Conservation (phyloP, 2,797 vertebrate species). For the Pterois miles region DNA sequence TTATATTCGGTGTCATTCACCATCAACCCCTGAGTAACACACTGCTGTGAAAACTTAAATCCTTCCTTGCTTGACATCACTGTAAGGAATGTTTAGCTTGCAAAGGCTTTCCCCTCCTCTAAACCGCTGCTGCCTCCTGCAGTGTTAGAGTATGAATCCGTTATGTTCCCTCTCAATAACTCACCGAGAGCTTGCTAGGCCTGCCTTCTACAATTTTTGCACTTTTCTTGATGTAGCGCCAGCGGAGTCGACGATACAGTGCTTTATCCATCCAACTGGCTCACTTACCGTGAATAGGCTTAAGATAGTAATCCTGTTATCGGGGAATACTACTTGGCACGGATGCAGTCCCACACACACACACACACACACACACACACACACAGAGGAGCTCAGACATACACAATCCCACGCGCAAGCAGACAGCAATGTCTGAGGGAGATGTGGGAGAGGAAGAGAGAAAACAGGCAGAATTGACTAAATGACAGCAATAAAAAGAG, state of each 20-base stretch:
- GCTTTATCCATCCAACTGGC: constrained; percentile 78
- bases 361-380: constrained; percentile 28
- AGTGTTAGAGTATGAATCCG: constrained; percentile 44
- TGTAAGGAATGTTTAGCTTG: constrained; percentile 36
- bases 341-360: constrained; percentile 39
- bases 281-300: constrained; percentile 77
- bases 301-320: constrained; percentile 83
- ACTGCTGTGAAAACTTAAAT: constrained; percentile 17
- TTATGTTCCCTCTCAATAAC: constrained; percentile 54
- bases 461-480: constrained; percentile 11
- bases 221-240: constrained; percentile 70
- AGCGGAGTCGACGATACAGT: constrained; percentile 67
- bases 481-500: constrained; percentile 28
- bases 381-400: constrained; percentile 9
- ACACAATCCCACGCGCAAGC: constrained; percentile 12
- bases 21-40: constrained; percentile 8
- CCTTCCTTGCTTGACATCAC: constrained; percentile 19
- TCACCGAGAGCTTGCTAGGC: constrained; percentile 47
- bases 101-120: constrained; percentile 14
- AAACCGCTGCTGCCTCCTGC: constrained; percentile 24
- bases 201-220: constrained; percentile 65
- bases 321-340: constrained; percentile 76
- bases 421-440: constrained; percentile 14
- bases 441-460: constrained; percentile 17
- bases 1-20: constrained; percentile 1